A percentile compares a stretch with the other conserved stretches of the same genome.
Evolutionary conservation across 1,140 invertebrate species (phyloP).

Genomic region (Eupeodes corollae): DNA sequence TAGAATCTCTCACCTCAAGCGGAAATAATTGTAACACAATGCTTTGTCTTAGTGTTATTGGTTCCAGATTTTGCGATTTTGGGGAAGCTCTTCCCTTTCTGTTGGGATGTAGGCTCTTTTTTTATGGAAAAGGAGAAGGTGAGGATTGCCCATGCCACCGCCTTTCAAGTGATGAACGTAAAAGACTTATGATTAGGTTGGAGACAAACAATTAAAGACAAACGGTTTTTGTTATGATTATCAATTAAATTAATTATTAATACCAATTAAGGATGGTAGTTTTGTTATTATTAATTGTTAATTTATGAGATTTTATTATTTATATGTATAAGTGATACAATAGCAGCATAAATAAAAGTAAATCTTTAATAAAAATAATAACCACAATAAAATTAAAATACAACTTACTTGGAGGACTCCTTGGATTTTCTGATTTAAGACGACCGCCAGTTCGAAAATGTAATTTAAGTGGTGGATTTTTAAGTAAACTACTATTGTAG

Average conservation of each 20-base stretch:
- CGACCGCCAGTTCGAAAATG: conserved; percentile 9
- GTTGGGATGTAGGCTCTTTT: conserved; percentile 24
- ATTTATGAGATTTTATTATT: too few relatives aligned
- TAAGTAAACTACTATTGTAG: conserved; percentile 23
- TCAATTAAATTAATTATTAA: background rate
- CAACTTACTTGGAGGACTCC: conserved; percentile 27
- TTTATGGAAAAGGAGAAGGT: conserved; percentile 17
- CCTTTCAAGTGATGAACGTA: conserved; percentile 6
- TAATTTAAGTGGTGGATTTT: conserved; percentile 15
- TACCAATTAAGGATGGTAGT: too few relatives aligned
- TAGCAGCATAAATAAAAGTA: too few relatives aligned
- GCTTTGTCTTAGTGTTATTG: conserved; percentile 14
- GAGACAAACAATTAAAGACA: background rate
- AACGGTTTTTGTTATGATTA: background rate
- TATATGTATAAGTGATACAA: too few relatives aligned
- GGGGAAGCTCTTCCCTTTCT: conserved; percentile 24
- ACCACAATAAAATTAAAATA: too few relatives aligned
- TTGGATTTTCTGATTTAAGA: conserved; percentile 23
- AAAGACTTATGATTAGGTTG: conserved; percentile 2
- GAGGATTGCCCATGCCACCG: conserved; percentile 9
- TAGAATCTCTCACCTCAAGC: conserved; percentile 36
- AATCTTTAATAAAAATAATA: too few relatives aligned
- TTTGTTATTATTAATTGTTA: too few relatives aligned
- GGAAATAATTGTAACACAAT: conserved; percentile 32
- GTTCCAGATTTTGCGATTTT: conserved; percentile 18